Conservation (phyloP, 2,113 vertebrate species). For the Larimichthys polyactis region DNA sequence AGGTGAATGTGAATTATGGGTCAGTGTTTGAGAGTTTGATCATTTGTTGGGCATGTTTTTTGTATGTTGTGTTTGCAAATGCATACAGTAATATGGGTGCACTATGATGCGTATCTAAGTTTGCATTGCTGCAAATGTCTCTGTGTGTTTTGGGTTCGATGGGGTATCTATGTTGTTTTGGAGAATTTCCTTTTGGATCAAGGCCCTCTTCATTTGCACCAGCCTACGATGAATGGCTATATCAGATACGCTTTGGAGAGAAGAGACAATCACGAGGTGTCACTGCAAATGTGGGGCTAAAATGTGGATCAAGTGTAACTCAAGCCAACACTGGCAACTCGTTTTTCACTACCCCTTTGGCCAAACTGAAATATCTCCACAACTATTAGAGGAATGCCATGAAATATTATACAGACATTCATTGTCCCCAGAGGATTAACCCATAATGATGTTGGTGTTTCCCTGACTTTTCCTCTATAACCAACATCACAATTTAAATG, state of each 20-base stretch:
- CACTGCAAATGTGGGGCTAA: conserved; percentile 28
- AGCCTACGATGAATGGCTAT: conserved; percentile 55
- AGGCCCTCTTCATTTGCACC: conserved; percentile 42
- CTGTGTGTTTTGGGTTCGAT: conserved; percentile 25
- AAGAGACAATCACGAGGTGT: conserved; percentile 61
- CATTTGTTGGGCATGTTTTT: conserved; percentile 20
- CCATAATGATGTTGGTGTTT: not conserved
- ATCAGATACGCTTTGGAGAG: conserved; percentile 63
- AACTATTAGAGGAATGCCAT: not conserved
- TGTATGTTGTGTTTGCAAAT: conserved; percentile 13
- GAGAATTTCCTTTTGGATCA: conserved; percentile 40
- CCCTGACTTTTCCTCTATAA: not conserved
- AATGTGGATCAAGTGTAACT: conserved; percentile 12
- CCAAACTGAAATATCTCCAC: not conserved
- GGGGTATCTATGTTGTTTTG: conserved; percentile 39
- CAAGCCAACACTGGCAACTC: conserved; percentile 1
- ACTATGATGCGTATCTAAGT: conserved; percentile 19
- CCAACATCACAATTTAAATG: not conserved
- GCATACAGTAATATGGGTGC: conserved; percentile 2
- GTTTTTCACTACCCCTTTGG: not conserved
- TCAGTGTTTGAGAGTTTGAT: conserved; percentile 14
- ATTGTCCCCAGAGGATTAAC: not conserved
- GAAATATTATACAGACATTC: not conserved
- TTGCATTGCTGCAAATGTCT: conserved; percentile 16
- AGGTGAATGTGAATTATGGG: conserved; percentile 32